phyloP scores from a whole-genome alignment of 2,113 vertebrate genomes.

The Ammodytes dubius region DNA sequence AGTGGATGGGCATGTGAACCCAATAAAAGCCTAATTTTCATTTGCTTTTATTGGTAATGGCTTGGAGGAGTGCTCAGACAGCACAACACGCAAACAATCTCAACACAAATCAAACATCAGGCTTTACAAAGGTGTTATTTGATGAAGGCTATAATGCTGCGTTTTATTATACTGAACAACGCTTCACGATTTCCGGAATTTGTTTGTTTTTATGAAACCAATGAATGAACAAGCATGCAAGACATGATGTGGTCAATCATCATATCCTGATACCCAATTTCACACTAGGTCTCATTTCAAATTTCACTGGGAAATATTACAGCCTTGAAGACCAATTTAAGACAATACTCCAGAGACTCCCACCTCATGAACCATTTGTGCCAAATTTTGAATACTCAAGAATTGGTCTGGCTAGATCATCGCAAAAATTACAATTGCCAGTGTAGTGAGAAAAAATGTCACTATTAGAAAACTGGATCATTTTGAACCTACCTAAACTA shows the following conservation, averaged over 20 bases:
- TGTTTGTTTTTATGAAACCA: conserved; percentile 34
- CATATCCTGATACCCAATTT: conserved; percentile 22
- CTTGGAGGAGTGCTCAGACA: background rate
- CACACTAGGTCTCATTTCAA: conserved; percentile 27
- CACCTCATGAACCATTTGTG: conserved; percentile 13
- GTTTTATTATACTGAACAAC: background rate
- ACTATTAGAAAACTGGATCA: background rate
- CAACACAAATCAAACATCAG: conserved; percentile 15
- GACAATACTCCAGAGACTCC: background rate
- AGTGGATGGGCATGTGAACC: no score
- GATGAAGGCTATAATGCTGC: conserved; percentile 2
- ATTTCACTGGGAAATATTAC: conserved; percentile 24
- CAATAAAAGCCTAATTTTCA: background rate
- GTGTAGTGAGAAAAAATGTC: background rate
- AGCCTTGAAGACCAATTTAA: conserved; percentile 14
- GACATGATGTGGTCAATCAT: conserved; percentile 1
- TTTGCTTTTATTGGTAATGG: background rate
- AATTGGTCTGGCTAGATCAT: background rate
- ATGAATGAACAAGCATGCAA: conserved; percentile 14
- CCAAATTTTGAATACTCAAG: background rate
- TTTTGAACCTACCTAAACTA: background rate
- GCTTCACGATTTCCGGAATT: conserved; percentile 3
- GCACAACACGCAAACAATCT: background rate
- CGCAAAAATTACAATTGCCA: background rate
- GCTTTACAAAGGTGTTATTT: background rate